Evolutionary conservation across 1,140 invertebrate species (phyloP).

Genomic region (Harpegnathos saltator): DNA sequence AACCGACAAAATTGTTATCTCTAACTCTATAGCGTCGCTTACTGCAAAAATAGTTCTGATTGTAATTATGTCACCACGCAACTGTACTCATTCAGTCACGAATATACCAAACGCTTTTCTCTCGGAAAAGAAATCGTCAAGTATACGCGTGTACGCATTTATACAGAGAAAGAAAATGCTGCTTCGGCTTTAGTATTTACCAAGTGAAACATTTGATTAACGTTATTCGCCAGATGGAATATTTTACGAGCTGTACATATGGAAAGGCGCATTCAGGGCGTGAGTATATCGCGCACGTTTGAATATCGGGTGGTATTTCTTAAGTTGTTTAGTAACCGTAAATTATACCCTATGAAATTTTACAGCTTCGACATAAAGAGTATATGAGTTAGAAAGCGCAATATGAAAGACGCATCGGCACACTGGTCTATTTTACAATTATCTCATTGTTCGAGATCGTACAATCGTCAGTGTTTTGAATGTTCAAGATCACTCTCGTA

Average conservation of each 20-base stretch:
- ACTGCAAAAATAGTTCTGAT: no score
- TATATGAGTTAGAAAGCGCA: slow-evolving; percentile 59
- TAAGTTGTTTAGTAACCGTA: slow-evolving; percentile 29
- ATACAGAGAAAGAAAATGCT: no score
- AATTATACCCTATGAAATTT: slow-evolving; percentile 55
- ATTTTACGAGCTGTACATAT: neutral
- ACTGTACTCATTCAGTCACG: no score
- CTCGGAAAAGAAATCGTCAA: slow-evolving; percentile 4
- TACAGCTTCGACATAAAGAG: slow-evolving; percentile 25
- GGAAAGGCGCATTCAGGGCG: neutral
- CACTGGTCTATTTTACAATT: slow-evolving; percentile 60
- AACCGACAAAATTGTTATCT: no score
- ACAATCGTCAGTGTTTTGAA: neutral
- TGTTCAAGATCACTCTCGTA: no score
- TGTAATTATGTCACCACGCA: no score
- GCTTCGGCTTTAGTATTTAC: neutral
- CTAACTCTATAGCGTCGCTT: no score
- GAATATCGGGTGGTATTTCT: slow-evolving; percentile 24
- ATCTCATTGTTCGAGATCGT: slow-evolving; percentile 27
- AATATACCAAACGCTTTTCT: no score
- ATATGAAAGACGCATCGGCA: slow-evolving; percentile 38
- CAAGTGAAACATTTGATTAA: neutral
- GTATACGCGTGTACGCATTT: neutral
- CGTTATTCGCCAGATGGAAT: neutral
- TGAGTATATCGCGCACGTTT: slow-evolving; percentile 15